A percentile compares a stretch with the other conserved stretches of the same genome.
Conservation (phyloP, 1,140 invertebrate genomes). For the Papilio polyxenes region DNA sequence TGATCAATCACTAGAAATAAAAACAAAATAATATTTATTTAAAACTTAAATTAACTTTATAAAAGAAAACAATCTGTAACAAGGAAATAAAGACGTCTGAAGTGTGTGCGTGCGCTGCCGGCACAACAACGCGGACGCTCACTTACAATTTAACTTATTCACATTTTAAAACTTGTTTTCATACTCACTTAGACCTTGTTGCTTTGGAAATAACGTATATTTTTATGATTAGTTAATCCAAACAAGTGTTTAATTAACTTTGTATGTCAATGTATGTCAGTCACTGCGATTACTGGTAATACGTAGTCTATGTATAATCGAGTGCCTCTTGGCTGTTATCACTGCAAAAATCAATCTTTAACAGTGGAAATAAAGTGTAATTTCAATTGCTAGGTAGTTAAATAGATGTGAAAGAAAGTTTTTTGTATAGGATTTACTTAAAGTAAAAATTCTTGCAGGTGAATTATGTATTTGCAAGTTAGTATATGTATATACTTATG, state of each 20-base stretch:
- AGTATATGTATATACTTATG: too few species aligned
- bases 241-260: conserved; percentile 7
- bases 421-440: neutral
- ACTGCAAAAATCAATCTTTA: neutral
- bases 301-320: conserved; percentile 19
- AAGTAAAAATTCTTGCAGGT: neutral
- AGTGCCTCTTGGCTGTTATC: neutral
- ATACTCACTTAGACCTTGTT: neutral
- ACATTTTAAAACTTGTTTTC: neutral
- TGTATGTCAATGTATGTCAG: conserved; percentile 4
- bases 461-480: neutral
- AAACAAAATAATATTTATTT: neutral
- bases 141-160: neutral
- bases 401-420: neutral
- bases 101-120: neutral
- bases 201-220: neutral
- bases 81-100: conserved; percentile 24
- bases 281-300: conserved; percentile 16
- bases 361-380: neutral
- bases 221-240: neutral
- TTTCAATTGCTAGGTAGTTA: neutral
- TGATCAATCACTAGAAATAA: neutral
- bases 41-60: neutral
- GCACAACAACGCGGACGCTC: neutral
- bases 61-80: neutral